Evolutionary conservation across 2,113 vertebrate species (phyloP), one percentile per base, ranked within the genome.

Genomic region (Chaetops frenatus): DNA sequence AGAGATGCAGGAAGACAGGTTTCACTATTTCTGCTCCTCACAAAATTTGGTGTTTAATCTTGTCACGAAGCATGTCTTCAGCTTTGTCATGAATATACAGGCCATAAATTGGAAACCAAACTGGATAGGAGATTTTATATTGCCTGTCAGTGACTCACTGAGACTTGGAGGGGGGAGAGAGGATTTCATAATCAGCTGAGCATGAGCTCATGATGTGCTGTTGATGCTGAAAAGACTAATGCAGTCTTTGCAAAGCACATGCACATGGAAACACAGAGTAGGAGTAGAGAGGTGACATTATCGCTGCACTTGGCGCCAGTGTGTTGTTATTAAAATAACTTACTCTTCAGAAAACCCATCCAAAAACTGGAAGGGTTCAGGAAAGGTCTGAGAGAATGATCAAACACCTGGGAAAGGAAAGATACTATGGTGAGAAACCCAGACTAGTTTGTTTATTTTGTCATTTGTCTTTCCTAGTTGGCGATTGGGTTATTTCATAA

Each of bases 181-280:
- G 51, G 86, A 93, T 92, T 95, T 96, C 71, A 95, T 95, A 94
- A 97, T 94, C 92, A 97, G 91, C 94, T 97, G 96, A 96, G 77
- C 76, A 78, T 97, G 94, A 97, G 92, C 88, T 96, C 96, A 94
- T 70, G 67, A 45, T 90, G 29, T 82, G 80, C 67, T 93, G 60
- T 88, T 93, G 86, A 62, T 95, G 90, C 80, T 86, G 89, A 95
- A 94, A 95, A 94, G 95, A 88, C 92, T 90, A 92, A 86, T 88
- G 94, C 91, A 92, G 92, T 50, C 91, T 91, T 78, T 93, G 88
- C 94, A 93, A 74, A 93, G 88, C 94, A 93, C 86, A 88, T 72
- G 85, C 61, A 85, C 66, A 56, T 91, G 77, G 82, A 92, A 93
- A 74, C 50, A 94, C 33, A 74, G 95, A 73, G 94, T 94, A 86